Base-by-base conservation (phyloP, 2,797 vertebrate species). In the Cossypha dichroa region DNA sequence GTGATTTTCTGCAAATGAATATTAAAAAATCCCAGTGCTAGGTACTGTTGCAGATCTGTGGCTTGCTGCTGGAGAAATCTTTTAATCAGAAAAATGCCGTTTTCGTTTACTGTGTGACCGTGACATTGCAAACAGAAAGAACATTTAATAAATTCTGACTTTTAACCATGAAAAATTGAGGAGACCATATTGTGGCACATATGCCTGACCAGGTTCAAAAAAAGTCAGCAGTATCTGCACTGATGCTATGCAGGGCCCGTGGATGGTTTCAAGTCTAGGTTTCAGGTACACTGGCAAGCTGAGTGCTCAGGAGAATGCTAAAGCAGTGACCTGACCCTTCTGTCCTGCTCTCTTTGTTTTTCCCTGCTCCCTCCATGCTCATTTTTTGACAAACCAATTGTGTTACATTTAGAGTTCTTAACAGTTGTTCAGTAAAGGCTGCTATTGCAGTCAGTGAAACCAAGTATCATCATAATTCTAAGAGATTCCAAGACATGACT, bases 1-100 rank as follows among this genome's bases (percentile, higher is more conserved):
- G 80, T 88, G 81, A 86, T 90, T 94, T 86, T 75, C 46, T 91
- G 29, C 38, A 91, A 85, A 80, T 73, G n/a, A 15, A 46, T 66
- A 21, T 80, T 75, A 52, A 41, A 3, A 31, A 13, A 25, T 43
- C 36, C 29, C 41, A 38, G 18, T 74, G 14, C 22, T 41, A 43
- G 38, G 20, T 77, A 60, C 28, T 55, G 40, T 77, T 91, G 33
- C 29, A 52, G 56, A 41, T 83, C 52, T 77, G 10, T 18, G 6
- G 19, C 52, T 88, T 83, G 22, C 17, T 82, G 33, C 59, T 74
- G 59, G 48, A 79, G 31, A 74, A 85, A 83, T 80, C 74, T 63
- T 87, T 92, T 34, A 41, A 87, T 63, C 36, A 69, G 56, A 49
- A 93, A 87, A 84, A 67, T 49, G 9, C 54, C 5, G 20, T 73